Conservation (phyloP, 1,140 invertebrate genomes). For the Araneus ventricosus region DNA sequence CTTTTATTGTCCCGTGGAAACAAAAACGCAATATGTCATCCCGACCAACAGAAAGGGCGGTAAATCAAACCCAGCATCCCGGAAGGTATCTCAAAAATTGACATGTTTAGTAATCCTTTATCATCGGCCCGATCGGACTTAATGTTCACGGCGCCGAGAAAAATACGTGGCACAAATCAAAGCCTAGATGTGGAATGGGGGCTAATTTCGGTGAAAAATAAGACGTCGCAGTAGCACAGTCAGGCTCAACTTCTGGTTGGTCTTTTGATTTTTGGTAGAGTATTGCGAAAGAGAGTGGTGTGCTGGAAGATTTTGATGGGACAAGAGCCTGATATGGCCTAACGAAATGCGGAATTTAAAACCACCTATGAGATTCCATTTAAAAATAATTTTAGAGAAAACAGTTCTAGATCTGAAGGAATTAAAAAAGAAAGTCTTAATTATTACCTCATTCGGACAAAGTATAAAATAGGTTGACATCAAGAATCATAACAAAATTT, state of each 20-base stretch:
- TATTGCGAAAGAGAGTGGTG: neutral
- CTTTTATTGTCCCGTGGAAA: slow-evolving; percentile 37
- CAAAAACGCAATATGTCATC: slow-evolving; percentile 33
- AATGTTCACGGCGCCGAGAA: neutral
- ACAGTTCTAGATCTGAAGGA: no score
- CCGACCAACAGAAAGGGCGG: neutral
- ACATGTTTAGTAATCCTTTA: slow-evolving; percentile 37
- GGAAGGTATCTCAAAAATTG: slow-evolving; percentile 27
- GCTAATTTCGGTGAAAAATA: neutral
- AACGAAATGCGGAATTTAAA: no score
- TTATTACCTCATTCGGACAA: no score
- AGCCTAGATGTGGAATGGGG: neutral
- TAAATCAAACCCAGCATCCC: slow-evolving; percentile 12
- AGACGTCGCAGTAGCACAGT: neutral
- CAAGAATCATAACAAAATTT: no score
- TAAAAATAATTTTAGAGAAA: no score
- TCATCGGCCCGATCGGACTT: slow-evolving; percentile 14
- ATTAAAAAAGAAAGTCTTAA: no score
- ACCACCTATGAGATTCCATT: no score
- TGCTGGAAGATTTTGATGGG: no score
- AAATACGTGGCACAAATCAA: neutral
- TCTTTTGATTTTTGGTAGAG: neutral
- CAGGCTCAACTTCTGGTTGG: neutral
- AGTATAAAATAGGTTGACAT: no score
- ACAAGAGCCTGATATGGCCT: no score